phyloP scores from a whole-genome alignment of 64 coral and sea anemone species.

The Stichodactyla mertensii region DNA sequence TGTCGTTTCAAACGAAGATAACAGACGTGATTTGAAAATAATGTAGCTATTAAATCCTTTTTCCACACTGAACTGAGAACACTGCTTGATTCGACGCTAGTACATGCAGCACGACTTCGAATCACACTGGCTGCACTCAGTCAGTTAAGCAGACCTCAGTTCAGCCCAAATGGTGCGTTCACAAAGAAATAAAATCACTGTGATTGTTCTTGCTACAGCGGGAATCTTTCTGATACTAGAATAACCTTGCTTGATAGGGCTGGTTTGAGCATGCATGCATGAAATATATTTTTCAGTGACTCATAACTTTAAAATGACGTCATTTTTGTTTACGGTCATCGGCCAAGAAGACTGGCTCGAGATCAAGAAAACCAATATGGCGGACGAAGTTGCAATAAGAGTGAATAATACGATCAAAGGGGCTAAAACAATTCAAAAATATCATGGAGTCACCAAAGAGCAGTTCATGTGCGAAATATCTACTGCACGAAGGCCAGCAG shows the following conservation, averaged over 20 bases:
- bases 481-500: constrained; percentile 41
- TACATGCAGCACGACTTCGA: not conserved
- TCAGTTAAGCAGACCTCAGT: not conserved
- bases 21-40: not conserved
- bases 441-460: constrained; percentile 45
- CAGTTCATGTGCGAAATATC: constrained; percentile 36
- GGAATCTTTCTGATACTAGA: not conserved
- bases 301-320: constrained; percentile 4
- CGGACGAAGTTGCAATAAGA: constrained; percentile 8
- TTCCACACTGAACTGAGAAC: not conserved
- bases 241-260: not conserved
- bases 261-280: not conserved
- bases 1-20: not conserved
- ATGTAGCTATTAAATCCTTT: no score
- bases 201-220: not conserved
- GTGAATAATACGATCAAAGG: not conserved
- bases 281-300: not conserved
- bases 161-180: not conserved
- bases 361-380: constrained; percentile 20
- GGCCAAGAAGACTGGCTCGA: not conserved
- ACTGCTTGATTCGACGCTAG: not conserved
- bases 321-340: constrained; percentile 1
- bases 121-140: not conserved
- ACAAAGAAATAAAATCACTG: not conserved
- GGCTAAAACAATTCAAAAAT: not conserved